A percentile compares a stretch with the other conserved stretches of the same genome.
These are phyloP conservation scores for Mesoligia furuncula DNA, from an alignment of 2,888 invertebrate genomes.

Conservation along the genomic window DNA sequence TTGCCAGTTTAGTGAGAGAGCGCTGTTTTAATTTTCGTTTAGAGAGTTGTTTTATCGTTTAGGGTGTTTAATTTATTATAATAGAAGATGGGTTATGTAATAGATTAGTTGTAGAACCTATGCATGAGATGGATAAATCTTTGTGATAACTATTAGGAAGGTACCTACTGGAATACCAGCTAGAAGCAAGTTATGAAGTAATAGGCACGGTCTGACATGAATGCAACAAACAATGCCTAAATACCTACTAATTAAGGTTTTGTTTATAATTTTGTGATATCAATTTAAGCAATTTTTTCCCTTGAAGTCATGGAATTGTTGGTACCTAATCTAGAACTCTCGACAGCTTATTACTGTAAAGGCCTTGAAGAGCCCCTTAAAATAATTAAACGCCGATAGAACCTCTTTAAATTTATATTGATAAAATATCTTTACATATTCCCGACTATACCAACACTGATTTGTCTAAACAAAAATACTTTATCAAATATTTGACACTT, in stretches of 20 bases:
- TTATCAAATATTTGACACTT: too few species aligned
- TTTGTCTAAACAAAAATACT: too few species aligned
- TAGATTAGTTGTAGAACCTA: background rate
- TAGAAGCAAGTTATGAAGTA: background rate
- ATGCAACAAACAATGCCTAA: background rate
- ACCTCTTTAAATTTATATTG: too few species aligned
- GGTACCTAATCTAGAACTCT: background rate
- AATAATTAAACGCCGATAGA: too few species aligned
- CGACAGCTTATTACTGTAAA: too few species aligned
- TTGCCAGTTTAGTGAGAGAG: slow-evolving; percentile 46
- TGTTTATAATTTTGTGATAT: background rate
- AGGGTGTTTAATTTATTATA: background rate
- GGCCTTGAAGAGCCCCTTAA: too few species aligned
- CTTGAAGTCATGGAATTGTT: background rate
- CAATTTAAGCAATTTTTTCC: background rate
- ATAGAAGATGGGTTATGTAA: background rate
- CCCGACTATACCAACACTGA: too few species aligned
- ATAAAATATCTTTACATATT: too few species aligned
- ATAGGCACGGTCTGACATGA: background rate
- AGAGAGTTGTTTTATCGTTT: background rate
- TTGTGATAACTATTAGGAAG: background rate
- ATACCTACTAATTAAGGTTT: background rate
- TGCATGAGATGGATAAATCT: background rate
- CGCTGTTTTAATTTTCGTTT: slow-evolving; percentile 35
- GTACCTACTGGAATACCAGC: too few species aligned